Percentiles rank a stretch among this genome's conserved stretches.
These are phyloP conservation scores for Nephrotoma flavescens DNA, from an alignment of 2,888 invertebrate species.

Conservation along the genomic window DNA sequence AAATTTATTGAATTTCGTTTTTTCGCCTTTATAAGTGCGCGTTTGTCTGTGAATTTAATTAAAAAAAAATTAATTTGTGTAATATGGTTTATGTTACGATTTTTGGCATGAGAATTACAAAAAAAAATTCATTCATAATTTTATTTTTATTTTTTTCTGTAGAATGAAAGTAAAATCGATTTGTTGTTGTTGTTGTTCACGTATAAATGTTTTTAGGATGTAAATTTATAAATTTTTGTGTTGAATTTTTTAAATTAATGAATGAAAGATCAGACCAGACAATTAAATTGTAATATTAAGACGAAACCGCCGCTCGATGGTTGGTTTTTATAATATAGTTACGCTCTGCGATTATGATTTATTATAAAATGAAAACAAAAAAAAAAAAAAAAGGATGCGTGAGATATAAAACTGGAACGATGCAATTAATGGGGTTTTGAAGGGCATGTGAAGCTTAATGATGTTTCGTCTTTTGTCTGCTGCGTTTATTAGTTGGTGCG, in stretches of 20 bases:
- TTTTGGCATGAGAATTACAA: neutral
- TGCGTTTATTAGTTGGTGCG: neutral
- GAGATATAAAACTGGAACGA: neutral
- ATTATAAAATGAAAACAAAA: neutral
- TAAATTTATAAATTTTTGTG: neutral
- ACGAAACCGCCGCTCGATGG: neutral
- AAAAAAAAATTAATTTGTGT: neutral
- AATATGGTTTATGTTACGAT: neutral
- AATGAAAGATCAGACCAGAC: neutral
- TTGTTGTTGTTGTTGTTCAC: neutral
- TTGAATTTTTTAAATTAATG: neutral
- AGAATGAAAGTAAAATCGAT: neutral
- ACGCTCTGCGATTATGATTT: neutral
- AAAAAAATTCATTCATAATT: neutral
- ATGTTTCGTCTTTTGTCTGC: neutral
- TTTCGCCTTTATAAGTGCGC: neutral
- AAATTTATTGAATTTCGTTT: neutral
- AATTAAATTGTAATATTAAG: neutral
- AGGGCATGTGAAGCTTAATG: neutral
- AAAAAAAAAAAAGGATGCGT: neutral
- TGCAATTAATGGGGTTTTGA: neutral
- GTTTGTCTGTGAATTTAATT: neutral
- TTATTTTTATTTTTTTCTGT: neutral
- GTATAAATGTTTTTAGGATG: neutral
- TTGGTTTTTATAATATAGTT: neutral